Evolutionary conservation across 2,888 invertebrate species (phyloP).

Genomic region (Choristoneura rosaceana): DNA sequence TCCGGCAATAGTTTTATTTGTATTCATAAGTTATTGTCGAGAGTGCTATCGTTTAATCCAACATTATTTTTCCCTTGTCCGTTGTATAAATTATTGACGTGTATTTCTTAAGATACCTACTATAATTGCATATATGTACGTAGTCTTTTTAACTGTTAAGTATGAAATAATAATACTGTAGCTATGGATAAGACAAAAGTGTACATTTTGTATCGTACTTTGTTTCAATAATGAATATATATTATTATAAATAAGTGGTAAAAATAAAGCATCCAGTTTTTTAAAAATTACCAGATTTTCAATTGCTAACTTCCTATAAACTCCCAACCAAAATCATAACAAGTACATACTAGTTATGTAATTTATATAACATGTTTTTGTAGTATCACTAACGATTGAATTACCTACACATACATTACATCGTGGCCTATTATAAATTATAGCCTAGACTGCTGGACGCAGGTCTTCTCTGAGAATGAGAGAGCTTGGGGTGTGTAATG

Average conservation of each 20-base stretch:
- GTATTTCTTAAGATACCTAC: conserved; percentile 72
- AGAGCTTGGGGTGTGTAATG: too few relatives aligned
- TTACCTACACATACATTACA: too few relatives aligned
- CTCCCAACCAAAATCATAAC: not conserved
- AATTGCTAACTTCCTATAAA: conserved; percentile 48
- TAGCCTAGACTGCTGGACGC: too few relatives aligned
- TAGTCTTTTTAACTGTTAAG: conserved; percentile 85
- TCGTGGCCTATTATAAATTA: too few relatives aligned
- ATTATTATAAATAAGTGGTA: conserved; percentile 87
- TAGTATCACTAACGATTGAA: too few relatives aligned
- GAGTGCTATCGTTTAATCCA: conserved; percentile 57
- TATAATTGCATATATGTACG: conserved; percentile 84
- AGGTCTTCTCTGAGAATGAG: too few relatives aligned
- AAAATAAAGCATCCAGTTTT: conserved; percentile 88
- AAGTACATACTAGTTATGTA: too few relatives aligned
- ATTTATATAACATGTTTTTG: too few relatives aligned
- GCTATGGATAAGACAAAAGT: conserved; percentile 85
- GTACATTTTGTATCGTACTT: conserved; percentile 92
- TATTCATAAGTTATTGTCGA: conserved; percentile 58
- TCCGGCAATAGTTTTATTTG: conserved; percentile 66
- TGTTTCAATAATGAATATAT: conserved; percentile 89
- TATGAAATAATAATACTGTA: conserved; percentile 82
- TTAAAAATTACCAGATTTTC: conserved; percentile 83
- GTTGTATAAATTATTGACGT: conserved; percentile 83
- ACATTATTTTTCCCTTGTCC: conserved; percentile 66